Percentiles rank a stretch among this genome's conserved stretches.
Conservation (phyloP, 2,888 invertebrate genomes). For the Cyclophora albipunctata region DNA sequence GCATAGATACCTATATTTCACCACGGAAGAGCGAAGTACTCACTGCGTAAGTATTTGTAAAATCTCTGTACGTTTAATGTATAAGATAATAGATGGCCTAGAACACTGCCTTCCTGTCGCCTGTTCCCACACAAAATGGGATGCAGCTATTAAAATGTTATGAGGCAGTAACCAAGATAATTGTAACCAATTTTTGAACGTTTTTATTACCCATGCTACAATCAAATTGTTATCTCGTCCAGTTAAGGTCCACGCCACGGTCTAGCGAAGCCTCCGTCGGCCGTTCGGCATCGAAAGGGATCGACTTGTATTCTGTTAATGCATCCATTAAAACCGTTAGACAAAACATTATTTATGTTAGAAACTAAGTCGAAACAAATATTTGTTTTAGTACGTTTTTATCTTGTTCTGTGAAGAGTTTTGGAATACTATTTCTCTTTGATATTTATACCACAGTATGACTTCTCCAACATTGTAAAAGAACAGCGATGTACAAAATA, state of each 20-base stretch:
- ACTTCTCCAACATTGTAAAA: too few species aligned
- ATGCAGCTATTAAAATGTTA: conserved; percentile 64
- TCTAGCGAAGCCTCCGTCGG: conserved; percentile 29
- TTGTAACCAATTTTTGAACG: conserved; percentile 66
- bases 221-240: conserved; percentile 59
- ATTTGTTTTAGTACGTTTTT: conserved; percentile 5
- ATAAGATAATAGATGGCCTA: too few species aligned
- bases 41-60: too few species aligned
- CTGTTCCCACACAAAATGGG: conserved; percentile 58
- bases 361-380: conserved; percentile 8
- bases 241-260: conserved; percentile 37
- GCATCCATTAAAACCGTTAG: conserved; percentile 14
- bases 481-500: too few species aligned
- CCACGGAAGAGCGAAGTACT: too few species aligned
- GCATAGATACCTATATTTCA: too few species aligned
- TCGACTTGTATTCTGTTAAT: conserved; percentile 10
- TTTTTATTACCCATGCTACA: conserved; percentile 67
- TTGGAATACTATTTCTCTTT: too few species aligned
- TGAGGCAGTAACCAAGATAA: conserved; percentile 63
- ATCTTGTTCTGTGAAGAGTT: background rate
- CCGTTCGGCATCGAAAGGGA: conserved; percentile 21
- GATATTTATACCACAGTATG: too few species aligned
- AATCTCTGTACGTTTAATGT: too few species aligned
- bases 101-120: too few species aligned
- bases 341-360: conserved; percentile 6